Conservation (phyloP, 30 jellyfish, hydroid and myxozoan species). For the Aurelia sp. region DNA sequence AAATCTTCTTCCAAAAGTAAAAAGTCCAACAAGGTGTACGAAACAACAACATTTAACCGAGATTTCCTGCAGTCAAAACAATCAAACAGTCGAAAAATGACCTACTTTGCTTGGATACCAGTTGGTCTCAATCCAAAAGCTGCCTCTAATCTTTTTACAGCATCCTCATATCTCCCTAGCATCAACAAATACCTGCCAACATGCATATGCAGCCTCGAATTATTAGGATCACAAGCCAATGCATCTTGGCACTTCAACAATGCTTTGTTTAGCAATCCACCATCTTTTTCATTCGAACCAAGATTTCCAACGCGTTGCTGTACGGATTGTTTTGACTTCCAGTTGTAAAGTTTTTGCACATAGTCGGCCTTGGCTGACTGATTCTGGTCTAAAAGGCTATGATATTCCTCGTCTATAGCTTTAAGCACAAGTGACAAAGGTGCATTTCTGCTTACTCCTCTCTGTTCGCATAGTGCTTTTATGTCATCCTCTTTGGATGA, state of each 20-base stretch:
- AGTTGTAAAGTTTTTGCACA: constrained; percentile 78
- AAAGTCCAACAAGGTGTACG: too few relatives aligned
- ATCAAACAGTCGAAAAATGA: too few relatives aligned
- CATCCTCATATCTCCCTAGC: constrained; percentile 68
- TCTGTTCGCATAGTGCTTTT: constrained; percentile 64
- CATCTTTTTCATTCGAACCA: constrained; percentile 1
- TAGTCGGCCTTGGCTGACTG: constrained; percentile 90
- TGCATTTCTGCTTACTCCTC: constrained; percentile 54
- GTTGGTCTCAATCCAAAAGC: constrained; percentile 86
- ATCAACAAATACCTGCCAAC: constrained; percentile 74
- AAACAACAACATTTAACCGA: too few relatives aligned
- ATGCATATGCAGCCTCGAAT: constrained; percentile 63
- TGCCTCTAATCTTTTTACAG: constrained; percentile 64
- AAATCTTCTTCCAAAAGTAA: too few relatives aligned
- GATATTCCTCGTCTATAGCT: constrained; percentile 90
- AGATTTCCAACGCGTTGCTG: not conserved
- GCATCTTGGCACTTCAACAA: constrained; percentile 78
- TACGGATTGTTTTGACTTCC: constrained; percentile 72
- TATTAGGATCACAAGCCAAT: constrained; percentile 51
- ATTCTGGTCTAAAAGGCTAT: constrained; percentile 57
- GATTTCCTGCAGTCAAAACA: too few relatives aligned
- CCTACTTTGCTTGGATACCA: constrained; percentile 79
- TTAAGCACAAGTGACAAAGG: constrained; percentile 61
- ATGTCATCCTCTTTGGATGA: constrained; percentile 84
- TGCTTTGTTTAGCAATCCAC: constrained; percentile 60